These are phyloP conservation scores for Endotricha flammealis DNA, from an alignment of 2,888 invertebrate genomes.

Conservation along the genomic window DNA sequence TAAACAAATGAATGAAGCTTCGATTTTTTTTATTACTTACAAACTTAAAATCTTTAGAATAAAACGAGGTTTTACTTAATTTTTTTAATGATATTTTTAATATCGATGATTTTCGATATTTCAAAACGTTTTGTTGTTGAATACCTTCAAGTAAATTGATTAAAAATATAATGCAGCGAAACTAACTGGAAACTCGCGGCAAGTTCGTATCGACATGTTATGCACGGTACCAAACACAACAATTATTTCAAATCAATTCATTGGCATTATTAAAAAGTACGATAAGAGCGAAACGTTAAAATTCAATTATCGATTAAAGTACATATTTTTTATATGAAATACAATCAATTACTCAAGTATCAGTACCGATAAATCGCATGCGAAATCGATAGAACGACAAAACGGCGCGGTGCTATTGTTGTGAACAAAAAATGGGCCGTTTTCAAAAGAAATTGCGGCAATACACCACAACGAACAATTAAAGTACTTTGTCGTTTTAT, in stretches of 20 bases:
- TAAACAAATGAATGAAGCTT: too few relatives aligned
- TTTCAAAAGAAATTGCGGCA: conserved; percentile 41
- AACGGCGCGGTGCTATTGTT: conserved; percentile 39
- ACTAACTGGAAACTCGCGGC: conserved; percentile 15
- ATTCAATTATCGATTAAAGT: conserved; percentile 42
- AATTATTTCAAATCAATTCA: conserved; percentile 33
- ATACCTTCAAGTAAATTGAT: neutral
- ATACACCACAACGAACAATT: conserved; percentile 25
- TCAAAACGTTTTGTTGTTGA: too few relatives aligned
- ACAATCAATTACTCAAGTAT: conserved; percentile 41
- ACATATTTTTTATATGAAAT: conserved; percentile 36
- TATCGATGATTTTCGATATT: too few relatives aligned
- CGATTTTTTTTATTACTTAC: too few relatives aligned
- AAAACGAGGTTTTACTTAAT: too few relatives aligned
- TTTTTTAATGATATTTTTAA: too few relatives aligned
- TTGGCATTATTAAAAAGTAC: conserved; percentile 26
- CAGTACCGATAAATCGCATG: conserved; percentile 40
- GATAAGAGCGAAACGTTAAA: conserved; percentile 24
- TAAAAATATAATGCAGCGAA: too few relatives aligned
- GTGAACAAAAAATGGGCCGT: conserved; percentile 33
- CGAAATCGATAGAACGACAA: conserved; percentile 38
- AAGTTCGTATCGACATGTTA: conserved; percentile 20
- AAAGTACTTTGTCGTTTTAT: conserved; percentile 22
- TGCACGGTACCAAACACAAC: conserved; percentile 27
- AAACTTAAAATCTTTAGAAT: too few relatives aligned